Base-by-base conservation (phyloP, 1,140 invertebrate species). In the Papilio polyxenes region DNA sequence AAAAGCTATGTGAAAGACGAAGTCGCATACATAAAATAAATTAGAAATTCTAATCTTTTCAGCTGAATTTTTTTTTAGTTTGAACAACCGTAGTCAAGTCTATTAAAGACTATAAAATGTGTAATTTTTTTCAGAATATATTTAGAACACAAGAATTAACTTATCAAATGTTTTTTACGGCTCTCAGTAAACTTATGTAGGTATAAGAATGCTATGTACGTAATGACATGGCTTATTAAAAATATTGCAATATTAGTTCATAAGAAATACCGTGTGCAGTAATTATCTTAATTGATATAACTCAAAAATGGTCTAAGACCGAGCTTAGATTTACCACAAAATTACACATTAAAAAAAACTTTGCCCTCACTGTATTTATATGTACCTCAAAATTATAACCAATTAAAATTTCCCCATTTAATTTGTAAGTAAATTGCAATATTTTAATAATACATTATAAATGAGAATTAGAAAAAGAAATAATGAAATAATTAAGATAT, bases 251-350 rank as follows among this genome's bases (percentile, higher is more conserved):
- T 76, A 76, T 77, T 13, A 5, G 8, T 69, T 80, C 78, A 80
- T 80, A 80, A 80, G 78, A 69, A 80, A 80, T 80, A 80, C 78
- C 78, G 78, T 80, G 78, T 65, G 78, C 59, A 80, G 77, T 80
- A 72, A 72, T 80, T 80, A 48, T 53, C 6, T 77, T 76, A 77
- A 77, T 49, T 77, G 75, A 51, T 56, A 11, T 23, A 75, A 75
- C 49, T 56, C 51, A 37, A 23, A 72, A 5, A 31, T 72, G 65
- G 65, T 72, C 65, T 72, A 72, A 69, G 65, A 72, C 23, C 31
- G 31, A 37, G 65, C 65, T 72, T 72, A 72, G 65, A 37, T 72
- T 72, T 72, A 40, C 65, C 65, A 72, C 65, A 7, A 37, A 72
- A 72, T 65, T 72, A 72, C 13, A 72, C 37, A 72, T 37, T 31